These are phyloP conservation scores for Gandaritis pyraliata DNA, from an alignment of 2,888 invertebrate species.

Conservation along the genomic window DNA sequence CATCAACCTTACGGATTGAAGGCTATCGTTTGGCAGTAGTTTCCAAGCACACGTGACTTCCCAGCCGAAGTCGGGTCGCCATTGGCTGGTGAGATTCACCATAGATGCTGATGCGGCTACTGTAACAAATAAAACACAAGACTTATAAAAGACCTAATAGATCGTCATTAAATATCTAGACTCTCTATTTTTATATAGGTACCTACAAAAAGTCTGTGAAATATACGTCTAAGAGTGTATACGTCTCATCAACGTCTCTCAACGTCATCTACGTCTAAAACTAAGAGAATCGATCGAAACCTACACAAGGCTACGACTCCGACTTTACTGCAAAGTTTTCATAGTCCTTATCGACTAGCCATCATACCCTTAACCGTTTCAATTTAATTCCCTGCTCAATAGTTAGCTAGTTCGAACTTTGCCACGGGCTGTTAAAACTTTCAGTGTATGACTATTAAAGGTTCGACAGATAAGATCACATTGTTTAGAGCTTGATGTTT, in stretches of 20 bases:
- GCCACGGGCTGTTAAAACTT: slow-evolving; percentile 19
- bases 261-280: too few species aligned
- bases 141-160: too few species aligned
- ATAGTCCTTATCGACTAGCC: slow-evolving; percentile 21
- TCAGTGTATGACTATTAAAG: slow-evolving; percentile 21
- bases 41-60: slow-evolving; percentile 65
- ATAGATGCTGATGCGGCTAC: slow-evolving; percentile 48
- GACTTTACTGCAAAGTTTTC: slow-evolving; percentile 13
- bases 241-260: too few species aligned
- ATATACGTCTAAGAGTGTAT: too few species aligned
- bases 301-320: not conserved
- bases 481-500: slow-evolving; percentile 3
- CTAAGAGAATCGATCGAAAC: not conserved
- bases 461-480: slow-evolving; percentile 13
- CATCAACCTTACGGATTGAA: slow-evolving; percentile 68
- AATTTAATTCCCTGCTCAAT: slow-evolving; percentile 26
- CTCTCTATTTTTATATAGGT: too few species aligned
- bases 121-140: slow-evolving; percentile 40
- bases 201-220: not conserved
- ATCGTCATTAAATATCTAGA: too few species aligned
- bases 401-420: slow-evolving; percentile 22
- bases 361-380: slow-evolving; percentile 19
- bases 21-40: slow-evolving; percentile 55
- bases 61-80: slow-evolving; percentile 67
- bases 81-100: slow-evolving; percentile 57